Evolutionary conservation across 1,140 invertebrate species (phyloP).

Genomic region (Amphibalanus amphitrite): DNA sequence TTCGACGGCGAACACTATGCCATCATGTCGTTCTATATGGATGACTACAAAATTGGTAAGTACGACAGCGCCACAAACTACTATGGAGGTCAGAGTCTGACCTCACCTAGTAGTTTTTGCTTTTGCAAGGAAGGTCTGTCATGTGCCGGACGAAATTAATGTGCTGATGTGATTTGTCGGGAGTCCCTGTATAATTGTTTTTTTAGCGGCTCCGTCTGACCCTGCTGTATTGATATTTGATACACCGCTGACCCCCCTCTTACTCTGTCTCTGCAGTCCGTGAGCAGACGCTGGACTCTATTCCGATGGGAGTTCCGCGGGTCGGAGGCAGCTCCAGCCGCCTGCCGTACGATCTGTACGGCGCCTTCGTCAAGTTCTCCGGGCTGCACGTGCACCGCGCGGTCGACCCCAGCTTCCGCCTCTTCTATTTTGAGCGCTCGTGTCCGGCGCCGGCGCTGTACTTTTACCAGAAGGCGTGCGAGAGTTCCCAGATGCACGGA

Average conservation of each 20-base stretch:
- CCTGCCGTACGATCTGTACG: neutral
- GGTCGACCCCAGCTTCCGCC: constrained; percentile 3
- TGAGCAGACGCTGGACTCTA: neutral
- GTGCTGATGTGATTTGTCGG: too few species aligned
- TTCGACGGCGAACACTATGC: constrained; percentile 53
- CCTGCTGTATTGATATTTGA: too few species aligned
- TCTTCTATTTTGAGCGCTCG: neutral
- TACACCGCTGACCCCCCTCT: too few species aligned
- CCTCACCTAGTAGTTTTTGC: too few species aligned
- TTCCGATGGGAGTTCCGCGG: neutral
- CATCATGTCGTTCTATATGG: constrained; percentile 60
- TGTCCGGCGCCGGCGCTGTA: neutral
- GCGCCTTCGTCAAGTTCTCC: neutral
- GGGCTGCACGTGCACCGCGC: neutral
- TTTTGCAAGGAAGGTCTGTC: too few species aligned
- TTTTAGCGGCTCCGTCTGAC: too few species aligned
- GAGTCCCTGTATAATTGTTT: too few species aligned
- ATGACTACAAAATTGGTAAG: constrained; percentile 55
- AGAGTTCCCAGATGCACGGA: neutral
- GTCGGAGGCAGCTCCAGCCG: too few species aligned
- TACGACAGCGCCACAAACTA: too few species aligned
- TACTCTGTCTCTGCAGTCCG: neutral
- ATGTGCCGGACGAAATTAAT: too few species aligned
- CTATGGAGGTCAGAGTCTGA: too few species aligned
- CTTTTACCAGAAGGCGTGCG: neutral